Evolutionary conservation across 2,113 vertebrate genomes (phyloP), one percentile per base, ranked within the genome.

Genomic region (Mesitornis unicolor): DNA sequence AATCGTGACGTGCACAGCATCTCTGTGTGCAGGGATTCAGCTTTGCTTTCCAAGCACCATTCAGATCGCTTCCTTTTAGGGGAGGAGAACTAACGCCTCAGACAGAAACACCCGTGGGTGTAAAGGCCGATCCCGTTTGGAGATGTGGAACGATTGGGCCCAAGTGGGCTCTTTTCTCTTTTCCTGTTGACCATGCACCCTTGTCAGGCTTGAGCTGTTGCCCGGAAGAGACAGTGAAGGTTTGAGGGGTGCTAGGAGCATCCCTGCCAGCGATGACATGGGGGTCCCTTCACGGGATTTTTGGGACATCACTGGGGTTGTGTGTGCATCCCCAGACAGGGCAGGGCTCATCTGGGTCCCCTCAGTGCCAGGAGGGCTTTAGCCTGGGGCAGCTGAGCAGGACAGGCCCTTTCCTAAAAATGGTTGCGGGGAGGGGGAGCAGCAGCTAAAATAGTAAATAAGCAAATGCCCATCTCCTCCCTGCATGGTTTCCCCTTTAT

Each of bases 61-160:
- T 1, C 0, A 22, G 69, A 4, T 75, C 3, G 1, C 14, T 61
- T n/a, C 35, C 0, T 0, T 18, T 29, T 5, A 1, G 70, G 28
- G 51, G 11, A 20, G 35, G 13, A 36, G 42, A 65, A 13, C 3
- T 7, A 3, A 47, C 48, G 16, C 21, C 45, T 47, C 57, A 3
- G 16, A 21, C 16, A n/a, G 31, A 16, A 74, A 50, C 4, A 43
- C 4, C 20, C 0, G 2, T 11, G 53, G 10, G 3, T 53, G 24
- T 16, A 7, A 35, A 22, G 61, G 45, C 2, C 2, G 13, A 0
- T 9, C 29, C 51, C 31, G 18, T 12, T 36, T 11, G 88, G 45
- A 47, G 22, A 1, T 1, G 13, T 1, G 8, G 53, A 24, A 9
- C 29, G 25, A 19, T 0, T 8, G 16, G 35, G 68, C 20, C 19